phyloP scores from a whole-genome alignment of 2,888 invertebrate genomes.

The Epistrophe grossulariae region DNA sequence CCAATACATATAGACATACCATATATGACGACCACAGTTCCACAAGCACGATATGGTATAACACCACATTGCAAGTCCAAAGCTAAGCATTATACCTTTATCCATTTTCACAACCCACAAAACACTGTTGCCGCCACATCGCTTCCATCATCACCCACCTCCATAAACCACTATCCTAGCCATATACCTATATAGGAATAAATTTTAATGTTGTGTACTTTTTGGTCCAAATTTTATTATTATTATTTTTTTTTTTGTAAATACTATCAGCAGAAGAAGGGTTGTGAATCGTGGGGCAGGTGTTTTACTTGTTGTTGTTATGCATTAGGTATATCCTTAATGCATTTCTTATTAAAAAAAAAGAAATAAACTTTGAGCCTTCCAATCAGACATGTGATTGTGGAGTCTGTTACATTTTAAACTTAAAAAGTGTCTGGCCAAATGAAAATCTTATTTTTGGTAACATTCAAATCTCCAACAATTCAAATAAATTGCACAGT shows the following conservation, averaged over 20 bases:
- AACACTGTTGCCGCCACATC: constrained; percentile 21
- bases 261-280: background rate
- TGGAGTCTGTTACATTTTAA: background rate
- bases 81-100: constrained; percentile 3
- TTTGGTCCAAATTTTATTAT: constrained; percentile 18
- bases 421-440: no score
- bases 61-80: constrained; percentile 14
- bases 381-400: background rate
- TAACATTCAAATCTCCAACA: no score
- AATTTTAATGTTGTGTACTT: constrained; percentile 52
- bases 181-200: constrained; percentile 34
- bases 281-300: background rate
- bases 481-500: no score
- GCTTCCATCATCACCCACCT: background rate
- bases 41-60: constrained; percentile 29
- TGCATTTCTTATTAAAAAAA: background rate
- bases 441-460: no score
- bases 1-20: constrained; percentile 14
- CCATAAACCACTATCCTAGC: constrained; percentile 43
- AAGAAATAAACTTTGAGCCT: background rate
- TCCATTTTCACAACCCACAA: constrained; percentile 16
- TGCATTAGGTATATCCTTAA: no score
- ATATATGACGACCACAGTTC: constrained; percentile 1
- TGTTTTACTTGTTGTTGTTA: no score
- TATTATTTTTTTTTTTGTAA: constrained; percentile 1